Conservation (phyloP, 2,888 invertebrate species). For the Drosophila acutilabella region DNA sequence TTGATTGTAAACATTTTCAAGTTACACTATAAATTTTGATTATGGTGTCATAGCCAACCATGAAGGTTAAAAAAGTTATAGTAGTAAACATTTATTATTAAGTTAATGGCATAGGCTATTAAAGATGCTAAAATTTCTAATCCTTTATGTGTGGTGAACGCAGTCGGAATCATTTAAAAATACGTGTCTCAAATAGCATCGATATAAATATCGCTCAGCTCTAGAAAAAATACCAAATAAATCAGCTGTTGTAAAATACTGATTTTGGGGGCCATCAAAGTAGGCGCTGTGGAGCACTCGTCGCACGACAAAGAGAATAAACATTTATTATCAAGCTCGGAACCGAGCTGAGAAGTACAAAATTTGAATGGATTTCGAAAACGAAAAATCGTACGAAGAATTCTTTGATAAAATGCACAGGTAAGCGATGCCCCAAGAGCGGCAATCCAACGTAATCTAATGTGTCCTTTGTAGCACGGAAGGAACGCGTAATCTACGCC, state of each 20-base stretch:
- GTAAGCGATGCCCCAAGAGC: constrained; percentile 3
- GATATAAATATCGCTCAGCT: not conserved
- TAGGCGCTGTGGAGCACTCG: not conserved
- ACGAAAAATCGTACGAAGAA: constrained; percentile 19
- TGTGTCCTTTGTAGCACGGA: constrained; percentile 12
- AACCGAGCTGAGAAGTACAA: not conserved
- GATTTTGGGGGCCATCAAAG: not conserved
- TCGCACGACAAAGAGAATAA: not conserved
- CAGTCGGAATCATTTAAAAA: no score
- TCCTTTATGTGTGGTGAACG: no score
- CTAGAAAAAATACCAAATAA: not conserved
- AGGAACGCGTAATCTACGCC: constrained; percentile 36
- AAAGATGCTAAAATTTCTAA: no score
- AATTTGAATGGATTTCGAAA: constrained; percentile 10
- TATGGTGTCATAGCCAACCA: no score
- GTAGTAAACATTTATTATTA: no score
- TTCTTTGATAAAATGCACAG: constrained; percentile 40
- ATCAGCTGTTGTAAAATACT: constrained; percentile 4
- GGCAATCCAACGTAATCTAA: not conserved
- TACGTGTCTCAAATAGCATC: no score
- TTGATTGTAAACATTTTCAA: no score
- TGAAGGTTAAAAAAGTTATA: no score
- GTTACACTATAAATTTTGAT: no score
- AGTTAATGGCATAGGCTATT: no score
- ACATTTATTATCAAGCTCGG: not conserved